These are phyloP conservation scores for Drosophila formosana DNA, from an alignment of 2,888 invertebrate species.

Conservation along the genomic window DNA sequence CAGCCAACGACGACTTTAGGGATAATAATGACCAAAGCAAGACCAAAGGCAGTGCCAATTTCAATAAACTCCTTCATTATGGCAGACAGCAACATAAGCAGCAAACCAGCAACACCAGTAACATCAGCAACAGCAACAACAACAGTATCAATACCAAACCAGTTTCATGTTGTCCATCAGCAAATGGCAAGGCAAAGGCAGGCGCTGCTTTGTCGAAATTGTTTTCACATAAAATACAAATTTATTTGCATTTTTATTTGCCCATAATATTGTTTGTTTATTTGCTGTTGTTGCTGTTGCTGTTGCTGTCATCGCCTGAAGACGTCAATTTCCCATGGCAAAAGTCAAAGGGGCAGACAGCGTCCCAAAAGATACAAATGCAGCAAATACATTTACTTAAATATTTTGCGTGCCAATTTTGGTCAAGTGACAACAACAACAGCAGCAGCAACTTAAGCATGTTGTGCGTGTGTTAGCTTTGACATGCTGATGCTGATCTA, in stretches of 20 bases:
- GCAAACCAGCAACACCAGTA: neutral
- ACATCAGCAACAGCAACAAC: neutral
- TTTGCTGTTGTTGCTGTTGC: conserved; percentile 43
- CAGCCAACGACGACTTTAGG: conserved; percentile 45
- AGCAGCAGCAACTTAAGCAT: neutral
- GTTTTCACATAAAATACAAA: conserved; percentile 79
- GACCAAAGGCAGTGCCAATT: conserved; percentile 54
- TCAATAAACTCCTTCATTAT: conserved; percentile 76
- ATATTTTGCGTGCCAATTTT: conserved; percentile 46
- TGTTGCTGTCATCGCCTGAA: conserved; percentile 35
- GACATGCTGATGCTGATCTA: conserved; percentile 71
- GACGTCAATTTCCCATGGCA: conserved; percentile 41
- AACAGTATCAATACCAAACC: neutral
- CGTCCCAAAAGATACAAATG: conserved; percentile 53
- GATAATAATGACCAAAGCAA: conserved; percentile 45
- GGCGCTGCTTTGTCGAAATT: conserved; percentile 63
- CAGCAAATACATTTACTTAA: conserved; percentile 46
- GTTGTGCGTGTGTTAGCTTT: conserved; percentile 31
- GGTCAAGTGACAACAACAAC: conserved; percentile 56
- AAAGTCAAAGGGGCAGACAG: conserved; percentile 64
- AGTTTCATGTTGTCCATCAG: conserved; percentile 50
- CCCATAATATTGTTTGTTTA: conserved; percentile 77
- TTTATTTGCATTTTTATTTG: conserved; percentile 82
- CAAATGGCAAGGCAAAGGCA: neutral
- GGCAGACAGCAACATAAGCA: conserved; percentile 5